Base-by-base conservation (phyloP, 1,140 invertebrate species). In the Drusus annulatus region DNA sequence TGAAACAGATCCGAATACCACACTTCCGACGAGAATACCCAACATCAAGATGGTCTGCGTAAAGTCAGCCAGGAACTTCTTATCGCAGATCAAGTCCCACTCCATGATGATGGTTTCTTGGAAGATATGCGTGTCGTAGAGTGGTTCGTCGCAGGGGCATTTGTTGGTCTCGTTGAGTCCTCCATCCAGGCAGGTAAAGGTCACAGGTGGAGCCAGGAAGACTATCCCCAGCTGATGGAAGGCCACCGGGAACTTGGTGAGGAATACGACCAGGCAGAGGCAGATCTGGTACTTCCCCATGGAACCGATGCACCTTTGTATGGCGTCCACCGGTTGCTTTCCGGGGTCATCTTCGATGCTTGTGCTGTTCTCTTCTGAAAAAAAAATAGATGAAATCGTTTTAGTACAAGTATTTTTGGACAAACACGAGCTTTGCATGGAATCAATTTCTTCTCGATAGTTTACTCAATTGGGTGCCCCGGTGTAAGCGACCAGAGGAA, bases 11-110 rank as follows among this genome's bases (percentile, higher is more conserved):
- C 89, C 89, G 81, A 90, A 90, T 3, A 87, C 45, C 17, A 90
- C 84, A 76, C 89, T 90, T 58, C 89, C 89, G 4, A 89, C 15
- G 54, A 90, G 75, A 28, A 86, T 87, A 16, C 89, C 89, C 36
- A 90, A 81, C 85, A 90, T 89, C 77, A 89, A 88, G 28, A 89
- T 80, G 5, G 87, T 89, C 86, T 96, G 94, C 1, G 92, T 92
- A 13, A 95, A 86, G 87, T 93, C 94, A 0, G 91, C 90, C 45
- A 95, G 84, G 85, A 92, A 92, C 63, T 87, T 86, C 56, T 86
- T 88, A 0, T 92, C 90, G 80, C 95, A 96, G 8, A 95, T 93
- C 17, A 96, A 89, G 86, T 95, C 86, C 93, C 94, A 96, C 90
- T 95, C 90, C 45, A 92, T 93, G 21, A 92, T 89, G 15, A 95